phyloP scores from a whole-genome alignment of 2,797 vertebrate genomes.

The Siniperca scherzeri region DNA sequence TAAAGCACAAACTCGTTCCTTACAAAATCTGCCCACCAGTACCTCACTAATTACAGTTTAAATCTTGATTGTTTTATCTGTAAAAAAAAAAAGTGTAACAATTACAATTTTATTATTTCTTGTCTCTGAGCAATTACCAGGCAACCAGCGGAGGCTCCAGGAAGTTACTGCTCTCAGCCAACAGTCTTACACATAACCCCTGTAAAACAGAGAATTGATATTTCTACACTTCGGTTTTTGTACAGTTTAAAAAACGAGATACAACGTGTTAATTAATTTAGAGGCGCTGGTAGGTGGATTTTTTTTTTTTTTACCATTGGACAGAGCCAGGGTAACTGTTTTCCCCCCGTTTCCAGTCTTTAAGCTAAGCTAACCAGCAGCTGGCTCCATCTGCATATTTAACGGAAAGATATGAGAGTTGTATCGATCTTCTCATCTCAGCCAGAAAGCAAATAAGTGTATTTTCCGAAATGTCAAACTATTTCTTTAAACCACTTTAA shows the following conservation, averaged over 20 bases:
- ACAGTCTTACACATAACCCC: background rate
- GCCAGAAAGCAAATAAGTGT: background rate
- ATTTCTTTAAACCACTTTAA: conserved; percentile 8
- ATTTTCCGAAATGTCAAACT: background rate
- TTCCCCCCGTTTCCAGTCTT: background rate
- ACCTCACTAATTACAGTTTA: background rate
- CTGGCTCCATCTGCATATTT: background rate
- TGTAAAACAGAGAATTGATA: background rate
- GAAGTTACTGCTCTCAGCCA: background rate
- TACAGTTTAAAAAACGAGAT: background rate
- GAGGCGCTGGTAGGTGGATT: background rate
- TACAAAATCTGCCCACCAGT: background rate
- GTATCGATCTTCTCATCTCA: conserved; percentile 8
- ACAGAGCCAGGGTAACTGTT: background rate
- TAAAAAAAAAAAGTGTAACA: background rate
- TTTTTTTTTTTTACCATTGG: background rate
- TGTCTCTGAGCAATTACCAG: background rate
- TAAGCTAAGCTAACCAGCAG: background rate
- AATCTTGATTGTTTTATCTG: background rate
- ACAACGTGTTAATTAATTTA: background rate
- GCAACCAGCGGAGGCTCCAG: conserved; percentile 4
- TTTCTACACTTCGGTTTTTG: background rate
- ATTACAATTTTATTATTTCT: background rate
- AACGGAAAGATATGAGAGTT: background rate
- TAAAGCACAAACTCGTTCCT: background rate